Conservation (phyloP, 2,797 vertebrate genomes). For the Etheostoma nigrum region DNA sequence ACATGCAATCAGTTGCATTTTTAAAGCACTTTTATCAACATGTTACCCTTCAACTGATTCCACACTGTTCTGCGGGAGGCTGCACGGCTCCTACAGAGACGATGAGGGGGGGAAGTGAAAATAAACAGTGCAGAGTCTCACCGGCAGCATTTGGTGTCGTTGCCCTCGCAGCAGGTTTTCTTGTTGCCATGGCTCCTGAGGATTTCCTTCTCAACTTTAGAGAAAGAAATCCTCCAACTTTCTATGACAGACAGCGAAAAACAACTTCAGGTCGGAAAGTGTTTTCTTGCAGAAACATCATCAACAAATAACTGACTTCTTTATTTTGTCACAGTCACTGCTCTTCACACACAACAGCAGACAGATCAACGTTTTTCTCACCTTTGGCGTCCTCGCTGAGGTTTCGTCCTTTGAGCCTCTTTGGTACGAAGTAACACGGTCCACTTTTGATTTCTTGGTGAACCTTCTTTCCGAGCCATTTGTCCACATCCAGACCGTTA, state of each 20-base stretch:
- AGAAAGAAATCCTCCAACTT: conserved; percentile 87
- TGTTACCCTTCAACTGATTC: too few relatives aligned
- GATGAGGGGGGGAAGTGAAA: neutral
- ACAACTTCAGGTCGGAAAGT: neutral
- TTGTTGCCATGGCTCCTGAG: conserved; percentile 83
- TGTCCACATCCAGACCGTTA: conserved; percentile 75
- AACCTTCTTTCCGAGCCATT: conserved; percentile 87
- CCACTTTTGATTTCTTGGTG: conserved; percentile 36
- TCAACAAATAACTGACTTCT: too few relatives aligned
- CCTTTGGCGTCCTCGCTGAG: conserved; percentile 60
- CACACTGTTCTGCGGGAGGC: too few relatives aligned
- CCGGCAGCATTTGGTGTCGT: conserved; percentile 84
- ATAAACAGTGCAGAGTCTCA: conserved; percentile 43
- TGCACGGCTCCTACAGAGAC: too few relatives aligned
- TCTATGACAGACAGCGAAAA: conserved; percentile 59
- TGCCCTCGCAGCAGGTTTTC: conserved; percentile 85
- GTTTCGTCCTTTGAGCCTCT: conserved; percentile 81
- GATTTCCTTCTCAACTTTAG: conserved; percentile 84
- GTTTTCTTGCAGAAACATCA: too few relatives aligned
- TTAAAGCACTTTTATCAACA: neutral
- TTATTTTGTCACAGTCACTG: neutral
- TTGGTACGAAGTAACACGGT: conserved; percentile 86
- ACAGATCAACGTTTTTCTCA: conserved; percentile 12
- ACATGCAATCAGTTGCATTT: neutral
- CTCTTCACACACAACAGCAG: too few relatives aligned